A percentile compares a stretch with the other conserved stretches of the same genome.
Conservation (phyloP, 2,888 invertebrate species). For the Beris morrisii region DNA sequence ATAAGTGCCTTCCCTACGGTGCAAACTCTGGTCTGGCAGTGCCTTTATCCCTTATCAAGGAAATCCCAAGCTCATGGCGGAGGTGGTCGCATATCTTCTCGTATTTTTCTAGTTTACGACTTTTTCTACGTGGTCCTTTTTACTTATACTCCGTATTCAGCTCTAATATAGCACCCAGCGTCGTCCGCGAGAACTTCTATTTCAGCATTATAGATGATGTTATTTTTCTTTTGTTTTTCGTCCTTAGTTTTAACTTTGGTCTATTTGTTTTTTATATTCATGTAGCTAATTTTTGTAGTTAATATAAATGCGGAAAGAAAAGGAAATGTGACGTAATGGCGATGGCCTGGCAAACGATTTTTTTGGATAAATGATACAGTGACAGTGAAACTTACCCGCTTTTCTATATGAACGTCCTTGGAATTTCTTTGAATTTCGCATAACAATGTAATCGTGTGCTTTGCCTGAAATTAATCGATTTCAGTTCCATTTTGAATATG, state of each 20-base stretch:
- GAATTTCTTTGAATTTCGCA: constrained; percentile 55
- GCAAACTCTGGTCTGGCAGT: no score
- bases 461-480: constrained; percentile 45
- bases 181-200: neutral
- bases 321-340: no score
- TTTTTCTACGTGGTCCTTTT: neutral
- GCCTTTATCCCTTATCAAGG: no score
- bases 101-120: constrained; percentile 9
- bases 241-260: neutral
- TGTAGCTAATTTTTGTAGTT: no score
- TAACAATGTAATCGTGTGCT: constrained; percentile 56
- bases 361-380: neutral
- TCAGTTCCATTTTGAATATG: neutral
- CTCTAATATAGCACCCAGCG: no score
- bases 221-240: neutral
- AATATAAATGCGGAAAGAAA: no score
- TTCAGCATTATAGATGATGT: neutral
- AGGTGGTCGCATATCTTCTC: no score
- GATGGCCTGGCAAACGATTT: no score
- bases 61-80: no score
- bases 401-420: constrained; percentile 50
- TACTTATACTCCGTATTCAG: no score
- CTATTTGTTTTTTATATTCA: neutral
- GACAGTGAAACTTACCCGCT: constrained; percentile 45
- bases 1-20: constrained; percentile 26